These are phyloP conservation scores for Romanogobio albipinnatus DNA, from an alignment of 2,113 vertebrate species.

Conservation along the genomic window DNA sequence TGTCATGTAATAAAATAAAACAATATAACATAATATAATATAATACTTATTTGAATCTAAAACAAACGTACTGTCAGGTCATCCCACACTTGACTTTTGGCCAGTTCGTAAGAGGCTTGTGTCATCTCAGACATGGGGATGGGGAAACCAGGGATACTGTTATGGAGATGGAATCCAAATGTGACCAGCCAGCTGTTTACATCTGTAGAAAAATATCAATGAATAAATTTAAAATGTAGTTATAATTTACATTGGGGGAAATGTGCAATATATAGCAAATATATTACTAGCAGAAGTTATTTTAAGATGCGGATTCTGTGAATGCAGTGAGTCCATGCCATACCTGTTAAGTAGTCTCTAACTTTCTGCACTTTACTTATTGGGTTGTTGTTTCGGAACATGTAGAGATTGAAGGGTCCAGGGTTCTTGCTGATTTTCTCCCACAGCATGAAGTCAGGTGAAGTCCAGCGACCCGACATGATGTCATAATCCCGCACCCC, in stretches of 20 bases:
- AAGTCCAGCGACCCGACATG: conserved; percentile 93
- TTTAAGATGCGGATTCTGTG: not conserved
- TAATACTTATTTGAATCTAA: not conserved
- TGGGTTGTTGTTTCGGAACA: conserved; percentile 97
- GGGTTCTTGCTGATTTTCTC: conserved; percentile 89
- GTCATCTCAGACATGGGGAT: conserved; percentile 92
- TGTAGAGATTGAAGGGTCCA: conserved; percentile 96
- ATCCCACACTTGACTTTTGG: conserved; percentile 95
- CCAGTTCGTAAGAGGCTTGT: conserved; percentile 91
- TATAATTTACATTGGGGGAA: not conserved
- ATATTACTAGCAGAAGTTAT: not conserved
- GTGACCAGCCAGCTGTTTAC: conserved; percentile 99
- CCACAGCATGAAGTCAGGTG: conserved; percentile 91
- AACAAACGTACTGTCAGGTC: conserved; percentile 86
- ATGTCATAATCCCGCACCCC: conserved; percentile 96
- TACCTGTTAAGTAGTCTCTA: conserved; percentile 96
- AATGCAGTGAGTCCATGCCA: conserved; percentile 36
- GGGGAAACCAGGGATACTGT: conserved; percentile 95
- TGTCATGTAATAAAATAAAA: too few species aligned
- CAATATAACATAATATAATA: too few species aligned
- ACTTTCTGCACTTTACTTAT: conserved; percentile 95
- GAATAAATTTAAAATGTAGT: not conserved
- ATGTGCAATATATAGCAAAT: not conserved
- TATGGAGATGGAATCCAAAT: conserved; percentile 98
- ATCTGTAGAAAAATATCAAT: conserved; percentile 75